Evolutionary conservation across 2,113 vertebrate genomes (phyloP).

Genomic region (Prunella himalayana): DNA sequence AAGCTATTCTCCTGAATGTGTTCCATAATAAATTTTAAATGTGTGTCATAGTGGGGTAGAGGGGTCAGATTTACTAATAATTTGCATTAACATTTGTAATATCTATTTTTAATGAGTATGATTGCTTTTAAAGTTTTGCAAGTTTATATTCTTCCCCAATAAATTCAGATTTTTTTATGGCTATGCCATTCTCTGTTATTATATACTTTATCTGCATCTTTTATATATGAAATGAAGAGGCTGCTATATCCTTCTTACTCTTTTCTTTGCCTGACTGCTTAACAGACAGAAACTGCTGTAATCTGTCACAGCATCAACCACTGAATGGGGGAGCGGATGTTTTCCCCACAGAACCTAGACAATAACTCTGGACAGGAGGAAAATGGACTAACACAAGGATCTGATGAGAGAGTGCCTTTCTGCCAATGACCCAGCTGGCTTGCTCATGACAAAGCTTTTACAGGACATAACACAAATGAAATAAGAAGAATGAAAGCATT

Average conservation of each 20-base stretch:
- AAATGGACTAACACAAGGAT: conserved; percentile 24
- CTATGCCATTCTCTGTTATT: neutral
- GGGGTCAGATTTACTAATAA: conserved; percentile 60
- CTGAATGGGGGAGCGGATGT: neutral
- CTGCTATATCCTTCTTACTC: neutral
- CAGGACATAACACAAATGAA: conserved; percentile 14
- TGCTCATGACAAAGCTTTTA: conserved; percentile 25
- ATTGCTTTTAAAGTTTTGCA: conserved; percentile 12
- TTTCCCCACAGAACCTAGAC: conserved; percentile 22
- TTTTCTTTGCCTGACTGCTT: conserved; percentile 28
- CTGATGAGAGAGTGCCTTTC: conserved; percentile 13
- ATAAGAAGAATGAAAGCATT: conserved; percentile 35
- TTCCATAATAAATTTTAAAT: conserved; percentile 58
- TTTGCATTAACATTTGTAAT: conserved; percentile 56
- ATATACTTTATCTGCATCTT: conserved; percentile 2
- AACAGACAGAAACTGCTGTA: conserved; percentile 6
- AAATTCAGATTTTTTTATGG: neutral
- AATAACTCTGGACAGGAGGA: conserved; percentile 26
- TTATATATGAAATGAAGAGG: neutral
- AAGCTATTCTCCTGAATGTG: conserved; percentile 52
- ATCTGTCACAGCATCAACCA: neutral
- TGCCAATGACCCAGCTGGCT: conserved; percentile 5
- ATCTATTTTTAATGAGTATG: conserved; percentile 10
- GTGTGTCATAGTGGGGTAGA: conserved; percentile 2
- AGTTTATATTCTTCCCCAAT: neutral